These are phyloP conservation scores for Drosophila pachea DNA, from an alignment of 1,140 invertebrate species.

Conservation along the genomic window DNA sequence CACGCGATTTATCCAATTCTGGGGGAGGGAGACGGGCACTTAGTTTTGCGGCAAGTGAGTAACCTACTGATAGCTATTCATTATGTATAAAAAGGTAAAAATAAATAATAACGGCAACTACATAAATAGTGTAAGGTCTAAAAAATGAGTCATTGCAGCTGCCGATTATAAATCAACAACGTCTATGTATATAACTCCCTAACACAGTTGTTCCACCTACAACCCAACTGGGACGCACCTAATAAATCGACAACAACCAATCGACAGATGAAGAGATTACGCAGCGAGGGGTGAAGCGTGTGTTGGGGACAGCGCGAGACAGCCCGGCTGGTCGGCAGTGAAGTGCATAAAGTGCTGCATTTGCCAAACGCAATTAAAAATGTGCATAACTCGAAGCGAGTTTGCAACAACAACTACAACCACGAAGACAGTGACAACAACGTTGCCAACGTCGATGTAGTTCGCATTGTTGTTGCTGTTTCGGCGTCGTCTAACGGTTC, in stretches of 20 bases:
- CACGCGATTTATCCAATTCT: slow-evolving; percentile 4
- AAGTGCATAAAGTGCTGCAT: slow-evolving; percentile 59
- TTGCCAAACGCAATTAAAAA: slow-evolving; percentile 75
- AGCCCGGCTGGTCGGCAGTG: slow-evolving; percentile 45
- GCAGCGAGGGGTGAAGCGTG: slow-evolving; percentile 5
- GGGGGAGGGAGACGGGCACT: no score
- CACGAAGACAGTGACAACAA: no score
- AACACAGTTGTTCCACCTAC: slow-evolving; percentile 25
- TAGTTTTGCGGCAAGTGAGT: slow-evolving; percentile 6
- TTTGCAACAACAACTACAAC: slow-evolving; percentile 11
- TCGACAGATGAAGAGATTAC: slow-evolving; percentile 15
- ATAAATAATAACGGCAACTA: neutral
- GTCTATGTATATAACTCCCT: slow-evolving; percentile 13
- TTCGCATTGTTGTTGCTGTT: slow-evolving; percentile 54
- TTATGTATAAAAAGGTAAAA: neutral
- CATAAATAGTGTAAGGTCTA: slow-evolving; percentile 5
- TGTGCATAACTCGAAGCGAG: slow-evolving; percentile 65
- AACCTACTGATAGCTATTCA: neutral
- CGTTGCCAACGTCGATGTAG: slow-evolving; percentile 48
- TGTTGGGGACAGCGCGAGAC: slow-evolving; percentile 19
- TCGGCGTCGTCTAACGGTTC: slow-evolving; percentile 57
- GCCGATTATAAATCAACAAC: slow-evolving; percentile 15
- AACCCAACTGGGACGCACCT: slow-evolving; percentile 49
- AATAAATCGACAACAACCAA: slow-evolving; percentile 35
- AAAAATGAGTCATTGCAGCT: slow-evolving; percentile 23